Conservation (phyloP, 2,797 vertebrate genomes). For the Urosaurus nigricauda region DNA sequence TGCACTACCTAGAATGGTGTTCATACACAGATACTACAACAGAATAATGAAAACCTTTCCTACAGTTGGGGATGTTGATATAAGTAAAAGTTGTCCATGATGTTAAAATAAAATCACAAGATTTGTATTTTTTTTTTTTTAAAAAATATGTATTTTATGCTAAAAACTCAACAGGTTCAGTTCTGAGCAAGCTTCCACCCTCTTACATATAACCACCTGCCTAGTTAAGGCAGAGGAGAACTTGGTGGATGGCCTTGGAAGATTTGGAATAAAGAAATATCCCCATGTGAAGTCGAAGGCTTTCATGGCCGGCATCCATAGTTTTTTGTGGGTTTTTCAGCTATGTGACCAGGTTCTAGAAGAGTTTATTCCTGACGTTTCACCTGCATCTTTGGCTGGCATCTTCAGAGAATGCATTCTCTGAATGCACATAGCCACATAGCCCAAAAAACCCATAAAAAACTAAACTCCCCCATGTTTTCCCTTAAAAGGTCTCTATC, state of each 20-base stretch:
- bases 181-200: not conserved
- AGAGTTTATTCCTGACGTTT: too few species aligned
- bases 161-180: not conserved
- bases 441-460: too few species aligned
- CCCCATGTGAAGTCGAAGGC: too few species aligned
- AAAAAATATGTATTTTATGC: not conserved
- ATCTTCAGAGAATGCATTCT: too few species aligned
- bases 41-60: not conserved
- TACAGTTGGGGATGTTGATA: not conserved
- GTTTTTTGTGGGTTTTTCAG: too few species aligned
- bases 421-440: too few species aligned
- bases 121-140: not conserved
- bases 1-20: not conserved
- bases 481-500: not conserved
- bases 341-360: too few species aligned
- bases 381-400: too few species aligned
- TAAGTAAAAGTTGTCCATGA: conserved; percentile 8
- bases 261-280: not conserved
- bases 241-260: not conserved
- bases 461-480: too few species aligned
- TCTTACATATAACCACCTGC: too few species aligned
- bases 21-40: not conserved
- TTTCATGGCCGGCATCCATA: too few species aligned
- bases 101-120: not conserved
- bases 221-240: not conserved